These are phyloP conservation scores for Melitaea athalia DNA, from an alignment of 2,888 invertebrate genomes.

Conservation along the genomic window DNA sequence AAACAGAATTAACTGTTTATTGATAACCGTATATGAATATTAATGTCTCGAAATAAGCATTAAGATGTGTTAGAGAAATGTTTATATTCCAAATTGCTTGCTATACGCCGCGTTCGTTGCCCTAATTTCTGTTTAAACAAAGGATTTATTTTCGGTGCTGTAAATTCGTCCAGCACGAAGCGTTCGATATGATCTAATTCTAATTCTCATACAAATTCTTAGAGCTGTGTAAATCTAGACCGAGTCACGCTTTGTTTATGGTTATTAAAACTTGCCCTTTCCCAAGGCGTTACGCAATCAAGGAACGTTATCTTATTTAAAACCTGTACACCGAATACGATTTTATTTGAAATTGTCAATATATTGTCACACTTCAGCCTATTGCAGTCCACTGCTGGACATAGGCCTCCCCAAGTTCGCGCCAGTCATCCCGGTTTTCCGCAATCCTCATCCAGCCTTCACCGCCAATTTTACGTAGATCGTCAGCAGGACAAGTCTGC, in stretches of 20 bases:
- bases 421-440: too few relatives aligned
- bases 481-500: too few relatives aligned
- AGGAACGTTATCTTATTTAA: not conserved
- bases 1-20: too few relatives aligned
- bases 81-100: not conserved
- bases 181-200: slow-evolving; percentile 37
- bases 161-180: slow-evolving; percentile 13
- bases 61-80: not conserved
- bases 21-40: too few relatives aligned
- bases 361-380: not conserved
- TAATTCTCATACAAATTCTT: slow-evolving; percentile 15
- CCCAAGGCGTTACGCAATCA: slow-evolving; percentile 62
- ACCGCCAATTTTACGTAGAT: too few relatives aligned
- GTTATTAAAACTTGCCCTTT: slow-evolving; percentile 71
- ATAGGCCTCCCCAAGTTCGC: too few relatives aligned
- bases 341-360: not conserved
- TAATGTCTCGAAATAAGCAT: too few relatives aligned
- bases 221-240: slow-evolving; percentile 22
- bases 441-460: too few relatives aligned
- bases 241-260: slow-evolving; percentile 67
- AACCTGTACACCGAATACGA: not conserved
- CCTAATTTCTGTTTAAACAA: slow-evolving; percentile 8
- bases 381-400: too few relatives aligned
- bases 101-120: not conserved
- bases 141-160: slow-evolving; percentile 6